These are phyloP conservation scores for Aphelocoma coerulescens DNA, from an alignment of 2,113 vertebrate genomes.

Conservation along the genomic window DNA sequence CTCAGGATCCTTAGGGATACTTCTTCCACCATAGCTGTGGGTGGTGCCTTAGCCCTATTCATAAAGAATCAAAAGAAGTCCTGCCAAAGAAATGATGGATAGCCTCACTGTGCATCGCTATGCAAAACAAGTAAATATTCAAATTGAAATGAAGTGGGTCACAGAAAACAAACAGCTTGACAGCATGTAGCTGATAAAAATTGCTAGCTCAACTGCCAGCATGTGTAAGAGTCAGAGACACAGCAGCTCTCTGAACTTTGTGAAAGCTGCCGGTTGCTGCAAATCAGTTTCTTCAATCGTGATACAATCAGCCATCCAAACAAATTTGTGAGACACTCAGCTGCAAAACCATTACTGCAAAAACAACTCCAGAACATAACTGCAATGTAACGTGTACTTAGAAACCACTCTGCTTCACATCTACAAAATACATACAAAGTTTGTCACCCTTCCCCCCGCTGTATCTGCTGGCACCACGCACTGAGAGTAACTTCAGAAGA, in stretches of 20 bases:
- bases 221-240: background rate
- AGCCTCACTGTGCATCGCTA: background rate
- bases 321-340: background rate
- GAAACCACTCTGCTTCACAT: background rate
- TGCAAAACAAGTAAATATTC: background rate
- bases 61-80: background rate
- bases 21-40: background rate
- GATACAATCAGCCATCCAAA: background rate
- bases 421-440: background rate
- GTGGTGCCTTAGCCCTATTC: background rate
- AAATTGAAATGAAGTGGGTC: constrained; percentile 7
- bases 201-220: background rate
- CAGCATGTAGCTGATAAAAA: background rate
- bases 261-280: background rate
- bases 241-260: background rate
- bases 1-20: background rate
- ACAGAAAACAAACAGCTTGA: constrained; percentile 12
- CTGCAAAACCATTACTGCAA: background rate
- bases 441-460: background rate
- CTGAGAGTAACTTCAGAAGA: background rate
- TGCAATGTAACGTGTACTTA: background rate
- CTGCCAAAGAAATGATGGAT: background rate
- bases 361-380: background rate
- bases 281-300: background rate
- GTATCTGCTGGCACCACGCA: background rate